phyloP scores from a whole-genome alignment of 2,797 vertebrate species.

The Sebastes minor region DNA sequence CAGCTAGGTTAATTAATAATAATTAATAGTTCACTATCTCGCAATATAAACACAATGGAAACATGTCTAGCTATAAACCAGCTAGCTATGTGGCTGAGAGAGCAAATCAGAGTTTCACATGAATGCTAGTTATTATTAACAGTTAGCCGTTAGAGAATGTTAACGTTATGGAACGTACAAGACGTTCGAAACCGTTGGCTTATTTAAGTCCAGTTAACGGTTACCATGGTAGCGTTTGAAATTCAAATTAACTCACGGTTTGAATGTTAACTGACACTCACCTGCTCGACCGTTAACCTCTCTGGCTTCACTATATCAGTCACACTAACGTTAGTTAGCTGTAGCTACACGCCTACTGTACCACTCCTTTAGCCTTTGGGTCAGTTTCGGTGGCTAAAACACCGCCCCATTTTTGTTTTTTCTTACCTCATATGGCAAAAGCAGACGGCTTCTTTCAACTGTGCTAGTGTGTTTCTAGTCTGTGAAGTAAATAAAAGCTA shows the following conservation, averaged over 20 bases:
- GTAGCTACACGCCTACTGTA: neutral
- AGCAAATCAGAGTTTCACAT: neutral
- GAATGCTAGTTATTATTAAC: neutral
- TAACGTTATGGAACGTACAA: too few relatives aligned
- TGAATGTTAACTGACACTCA: conserved; percentile 12
- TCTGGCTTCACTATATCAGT: neutral
- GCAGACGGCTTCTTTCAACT: neutral
- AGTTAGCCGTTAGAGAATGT: neutral
- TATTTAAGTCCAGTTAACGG: neutral
- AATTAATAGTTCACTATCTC: neutral
- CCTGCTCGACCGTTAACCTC: neutral
- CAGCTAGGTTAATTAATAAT: neutral
- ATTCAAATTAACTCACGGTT: neutral
- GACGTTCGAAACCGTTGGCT: neutral
- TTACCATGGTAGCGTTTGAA: neutral
- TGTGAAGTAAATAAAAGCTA: neutral
- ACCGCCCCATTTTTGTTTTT: neutral
- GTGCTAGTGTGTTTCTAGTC: neutral
- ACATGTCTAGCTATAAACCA: neutral
- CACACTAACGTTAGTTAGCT: neutral
- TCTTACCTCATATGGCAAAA: conserved; percentile 41
- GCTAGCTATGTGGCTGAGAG: neutral
- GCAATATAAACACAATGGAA: neutral
- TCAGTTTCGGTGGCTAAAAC: conserved; percentile 3
- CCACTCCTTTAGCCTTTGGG: neutral